A percentile compares a stretch with the other conserved stretches of the same genome.
Evolutionary conservation across 64 coral and sea anemone species (phyloP).

Genomic region (Acropora yongei): DNA sequence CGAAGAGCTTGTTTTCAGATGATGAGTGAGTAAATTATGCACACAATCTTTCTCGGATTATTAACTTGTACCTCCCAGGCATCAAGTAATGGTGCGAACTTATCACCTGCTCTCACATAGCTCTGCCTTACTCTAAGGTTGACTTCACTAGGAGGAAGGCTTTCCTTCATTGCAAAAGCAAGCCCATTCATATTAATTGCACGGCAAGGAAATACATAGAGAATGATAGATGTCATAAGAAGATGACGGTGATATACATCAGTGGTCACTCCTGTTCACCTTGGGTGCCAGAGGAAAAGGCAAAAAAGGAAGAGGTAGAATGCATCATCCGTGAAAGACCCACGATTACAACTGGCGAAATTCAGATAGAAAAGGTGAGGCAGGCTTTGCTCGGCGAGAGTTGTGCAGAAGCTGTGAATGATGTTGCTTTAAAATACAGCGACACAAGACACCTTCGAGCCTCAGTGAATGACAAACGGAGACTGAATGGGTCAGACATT

Average conservation of each 20-base stretch:
- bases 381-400: constrained; percentile 46
- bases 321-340: not conserved
- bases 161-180: constrained; percentile 30
- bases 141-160: constrained; percentile 32
- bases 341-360: constrained; percentile 34
- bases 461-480: constrained; percentile 23
- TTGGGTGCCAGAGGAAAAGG: not conserved
- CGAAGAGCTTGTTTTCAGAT: constrained; percentile 47
- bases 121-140: constrained; percentile 22
- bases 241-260: constrained; percentile 48
- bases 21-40: constrained; percentile 24
- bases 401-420: not conserved
- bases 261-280: constrained; percentile 10
- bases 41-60: constrained; percentile 28
- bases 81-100: constrained; percentile 18
- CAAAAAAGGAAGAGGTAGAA: constrained; percentile 27
- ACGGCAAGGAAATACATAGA: constrained; percentile 45
- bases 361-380: constrained; percentile 49
- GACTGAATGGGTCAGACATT: constrained; percentile 40
- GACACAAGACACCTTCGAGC: constrained; percentile 31
- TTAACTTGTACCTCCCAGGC: constrained; percentile 27
- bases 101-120: constrained; percentile 8
- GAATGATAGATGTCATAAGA: constrained; percentile 56
- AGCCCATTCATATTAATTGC: not conserved
- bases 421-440: constrained; percentile 33